These are phyloP conservation scores for Dicerorhinus sumatrensis DNA, from an alignment of 2,113 vertebrate species.

Conservation along the genomic window DNA sequence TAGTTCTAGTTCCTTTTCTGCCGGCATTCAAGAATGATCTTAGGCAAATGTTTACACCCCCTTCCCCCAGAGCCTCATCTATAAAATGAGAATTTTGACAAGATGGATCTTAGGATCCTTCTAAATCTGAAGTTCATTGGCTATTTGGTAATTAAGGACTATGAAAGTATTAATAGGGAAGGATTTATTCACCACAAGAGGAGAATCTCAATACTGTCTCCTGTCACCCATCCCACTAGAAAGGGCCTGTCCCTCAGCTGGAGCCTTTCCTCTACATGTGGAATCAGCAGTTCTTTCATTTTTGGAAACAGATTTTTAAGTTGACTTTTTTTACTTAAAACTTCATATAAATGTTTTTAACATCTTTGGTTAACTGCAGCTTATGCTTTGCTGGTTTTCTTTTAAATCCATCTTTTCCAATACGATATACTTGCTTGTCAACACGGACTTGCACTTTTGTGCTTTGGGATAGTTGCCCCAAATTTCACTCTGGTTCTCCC, in stretches of 20 bases:
- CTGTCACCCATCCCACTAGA: neutral
- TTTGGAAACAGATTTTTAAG: neutral
- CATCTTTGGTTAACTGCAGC: neutral
- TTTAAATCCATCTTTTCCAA: conserved; percentile 30
- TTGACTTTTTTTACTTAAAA: neutral
- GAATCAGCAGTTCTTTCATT: neutral
- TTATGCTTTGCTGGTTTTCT: neutral
- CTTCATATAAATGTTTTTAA: neutral
- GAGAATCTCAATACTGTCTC: neutral
- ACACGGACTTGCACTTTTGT: neutral
- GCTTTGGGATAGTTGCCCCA: neutral
- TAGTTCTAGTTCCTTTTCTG: neutral
- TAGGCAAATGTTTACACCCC: neutral
- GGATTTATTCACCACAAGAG: neutral
- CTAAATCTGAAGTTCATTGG: neutral
- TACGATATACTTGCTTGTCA: neutral
- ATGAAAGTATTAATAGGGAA: neutral
- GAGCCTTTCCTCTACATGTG: neutral
- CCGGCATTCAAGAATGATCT: neutral
- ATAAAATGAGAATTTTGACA: conserved; percentile 22
- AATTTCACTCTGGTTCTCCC: neutral
- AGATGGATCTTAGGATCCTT: neutral
- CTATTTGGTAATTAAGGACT: neutral
- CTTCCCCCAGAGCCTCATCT: neutral
- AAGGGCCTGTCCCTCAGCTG: neutral